Evolutionary conservation across 1,140 invertebrate species (phyloP), one percentile per base, ranked within the genome.

Genomic region (Diplogasteroides magnus): DNA sequence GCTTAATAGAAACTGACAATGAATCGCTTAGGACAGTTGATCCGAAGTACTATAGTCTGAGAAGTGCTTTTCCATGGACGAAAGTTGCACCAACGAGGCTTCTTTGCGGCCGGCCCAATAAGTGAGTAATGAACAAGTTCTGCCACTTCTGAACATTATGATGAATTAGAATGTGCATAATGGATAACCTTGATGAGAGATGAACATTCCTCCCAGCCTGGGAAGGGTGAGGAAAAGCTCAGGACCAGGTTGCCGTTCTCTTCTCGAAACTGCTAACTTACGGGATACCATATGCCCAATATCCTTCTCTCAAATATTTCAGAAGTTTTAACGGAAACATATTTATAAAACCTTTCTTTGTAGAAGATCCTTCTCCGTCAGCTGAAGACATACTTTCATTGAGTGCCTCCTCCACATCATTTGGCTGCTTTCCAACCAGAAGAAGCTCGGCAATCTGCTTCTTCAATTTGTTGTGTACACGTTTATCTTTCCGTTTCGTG

Each of bases 11-110:
- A 29, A 67, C 70, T 72, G 23, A 72, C 70, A 64, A 72, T 72
- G 70, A 73, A 62, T 13, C 71, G 23, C 23, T 63, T 27, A 31
- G 56, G 26, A 59, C 70, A 72, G 59, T 72, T 72, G 25, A 72
- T 32, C 19, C 70, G 67, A 27, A 72, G 28, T 14, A 72, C 23
- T 31, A 72, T 60, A 15, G 68, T 72, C 69, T 72, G 70, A 27
- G 66, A 61, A 23, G 57, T 31, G 0, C 26, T 15, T 37, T 68
- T 68, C 66, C 66, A 68, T 23, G 66, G 66, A 29, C 59, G 56
- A n/a, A 68, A 27, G n/a, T 31, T 55, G 23, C 27, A 28, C 66
- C 66, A 68, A n/a, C 58, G 61, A 6, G 66, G 66, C 2, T 32
- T 59, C 13, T 31, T 68, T 6, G 62, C 66, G 14, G 55, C 25